Conservation (phyloP, 1,140 invertebrate species). For the Caerostris extrusa region DNA sequence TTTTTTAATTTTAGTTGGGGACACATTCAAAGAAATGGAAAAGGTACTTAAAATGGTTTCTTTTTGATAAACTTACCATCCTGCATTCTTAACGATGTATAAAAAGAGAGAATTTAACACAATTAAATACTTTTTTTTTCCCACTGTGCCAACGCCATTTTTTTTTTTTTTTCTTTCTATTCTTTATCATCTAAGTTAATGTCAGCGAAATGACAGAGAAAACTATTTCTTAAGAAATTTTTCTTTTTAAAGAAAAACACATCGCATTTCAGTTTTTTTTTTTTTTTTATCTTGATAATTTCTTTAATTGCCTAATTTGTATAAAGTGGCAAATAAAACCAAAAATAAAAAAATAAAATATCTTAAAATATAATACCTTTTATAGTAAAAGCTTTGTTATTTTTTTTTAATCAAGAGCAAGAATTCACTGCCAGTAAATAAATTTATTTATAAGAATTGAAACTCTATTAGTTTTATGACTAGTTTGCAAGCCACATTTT, state of each 20-base stretch:
- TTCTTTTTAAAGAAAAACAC: slow-evolving; percentile 15
- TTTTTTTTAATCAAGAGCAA: no score
- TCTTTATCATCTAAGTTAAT: slow-evolving; percentile 64
- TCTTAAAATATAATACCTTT: background rate
- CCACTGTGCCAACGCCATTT: background rate
- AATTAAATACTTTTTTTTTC: slow-evolving; percentile 65
- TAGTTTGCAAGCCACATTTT: no score
- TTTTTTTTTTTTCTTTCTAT: slow-evolving; percentile 49
- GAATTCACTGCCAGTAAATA: no score
- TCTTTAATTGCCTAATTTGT: slow-evolving; percentile 62
- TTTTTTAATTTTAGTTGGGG: slow-evolving; percentile 49
- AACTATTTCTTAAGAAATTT: slow-evolving; percentile 44
- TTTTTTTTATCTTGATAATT: slow-evolving; percentile 3
- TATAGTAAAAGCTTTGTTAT: background rate
- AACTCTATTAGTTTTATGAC: no score
- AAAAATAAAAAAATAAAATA: background rate
- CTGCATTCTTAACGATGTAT: slow-evolving; percentile 68
- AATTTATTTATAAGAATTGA: no score
- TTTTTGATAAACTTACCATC: slow-evolving; percentile 75
- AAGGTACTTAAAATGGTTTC: slow-evolving; percentile 66
- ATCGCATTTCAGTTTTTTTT: background rate
- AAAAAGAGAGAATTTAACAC: slow-evolving; percentile 72
- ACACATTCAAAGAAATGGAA: slow-evolving; percentile 49
- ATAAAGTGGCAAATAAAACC: background rate
- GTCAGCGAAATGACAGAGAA: slow-evolving; percentile 48